Evolutionary conservation across 2,797 vertebrate genomes (phyloP), one percentile per base, ranked within the genome.

Genomic region (Telmatherina bonti): DNA sequence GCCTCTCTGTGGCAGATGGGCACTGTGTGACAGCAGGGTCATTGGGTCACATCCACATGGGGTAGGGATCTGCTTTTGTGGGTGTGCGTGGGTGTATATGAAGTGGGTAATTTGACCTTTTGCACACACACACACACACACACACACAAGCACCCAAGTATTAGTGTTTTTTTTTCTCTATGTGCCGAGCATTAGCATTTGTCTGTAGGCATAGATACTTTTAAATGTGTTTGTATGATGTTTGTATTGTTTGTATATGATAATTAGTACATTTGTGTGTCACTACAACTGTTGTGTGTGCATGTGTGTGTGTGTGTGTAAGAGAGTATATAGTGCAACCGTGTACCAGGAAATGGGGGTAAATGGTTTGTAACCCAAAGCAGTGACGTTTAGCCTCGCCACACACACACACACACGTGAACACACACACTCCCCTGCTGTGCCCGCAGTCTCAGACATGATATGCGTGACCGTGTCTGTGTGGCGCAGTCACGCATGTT

Each of bases 1-100:
- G 86, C 83, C 85, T 89, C 87, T 88, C 91, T 79, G 87, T 90
- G 90, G 93, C 94, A 95, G 93, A 95, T 95, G 94, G 94, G 92
- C 92, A 91, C 88, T 93, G 77, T 91, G 89, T 84, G 93, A 94
- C 93, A 91, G 92, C 87, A 88, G 90, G 94, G 93, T 94, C 93
- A 93, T 85, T 45, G 78, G 94, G 93, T 95, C 93, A 94, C 92
- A 92, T 89, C 93, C 90, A 93, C 92, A 93, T 90, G 88, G 91
- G 90, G 91, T 67, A 62, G 72, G 76, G 78, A 54, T 86, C 74
- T 66, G 31, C 74, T 82, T 86, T 72, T 81, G 82, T 86, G 62
- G 64, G 59, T 78, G 45, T 78, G 45, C 63, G 7, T 76, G 59
- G 41, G 65, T 62, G 64, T 58, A 66, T 70, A 15, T 33, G 56